Evolutionary conservation across 1,140 invertebrate genomes (phyloP).

Genomic region (Lethocerus indicus): DNA sequence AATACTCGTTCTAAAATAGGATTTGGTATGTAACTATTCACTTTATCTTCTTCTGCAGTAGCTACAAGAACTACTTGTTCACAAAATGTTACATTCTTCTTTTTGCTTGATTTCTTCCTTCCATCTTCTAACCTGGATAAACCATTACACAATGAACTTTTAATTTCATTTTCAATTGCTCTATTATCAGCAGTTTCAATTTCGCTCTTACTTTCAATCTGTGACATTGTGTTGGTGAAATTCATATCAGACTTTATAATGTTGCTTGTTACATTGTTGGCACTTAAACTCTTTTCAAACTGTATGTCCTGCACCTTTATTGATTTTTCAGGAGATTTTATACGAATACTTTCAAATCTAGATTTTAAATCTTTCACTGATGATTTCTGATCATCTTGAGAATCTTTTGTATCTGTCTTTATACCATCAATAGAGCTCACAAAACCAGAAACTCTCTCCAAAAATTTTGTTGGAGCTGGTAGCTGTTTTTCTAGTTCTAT

Average conservation of each 20-base stretch:
- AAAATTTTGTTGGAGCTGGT: neutral
- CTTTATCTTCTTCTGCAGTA: conserved; percentile 78
- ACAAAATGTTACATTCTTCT: conserved; percentile 87
- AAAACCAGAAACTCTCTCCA: neutral
- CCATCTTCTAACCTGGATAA: conserved; percentile 14
- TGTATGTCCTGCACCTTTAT: conserved; percentile 1
- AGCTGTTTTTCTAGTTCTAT: neutral
- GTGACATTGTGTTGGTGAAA: neutral
- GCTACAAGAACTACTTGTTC: conserved; percentile 83
- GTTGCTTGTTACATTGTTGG: neutral
- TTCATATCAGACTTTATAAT: neutral
- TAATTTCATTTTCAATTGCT: conserved; percentile 6
- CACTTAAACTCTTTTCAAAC: neutral
- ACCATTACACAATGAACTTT: conserved; percentile 5
- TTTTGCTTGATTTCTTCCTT: conserved; percentile 40
- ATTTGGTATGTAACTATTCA: conserved; percentile 78
- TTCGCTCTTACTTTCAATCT: conserved; percentile 11
- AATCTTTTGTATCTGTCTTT: neutral
- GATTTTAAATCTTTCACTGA: conserved; percentile 61
- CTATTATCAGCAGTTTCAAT: conserved; percentile 9
- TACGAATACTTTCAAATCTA: conserved; percentile 53
- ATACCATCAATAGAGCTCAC: neutral
- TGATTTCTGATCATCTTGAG: conserved; percentile 11
- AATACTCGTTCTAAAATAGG: conserved; percentile 75
- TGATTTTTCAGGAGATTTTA: conserved; percentile 15